phyloP scores from a whole-genome alignment of 2,113 vertebrate species.

The Bagarius yarrelli region DNA sequence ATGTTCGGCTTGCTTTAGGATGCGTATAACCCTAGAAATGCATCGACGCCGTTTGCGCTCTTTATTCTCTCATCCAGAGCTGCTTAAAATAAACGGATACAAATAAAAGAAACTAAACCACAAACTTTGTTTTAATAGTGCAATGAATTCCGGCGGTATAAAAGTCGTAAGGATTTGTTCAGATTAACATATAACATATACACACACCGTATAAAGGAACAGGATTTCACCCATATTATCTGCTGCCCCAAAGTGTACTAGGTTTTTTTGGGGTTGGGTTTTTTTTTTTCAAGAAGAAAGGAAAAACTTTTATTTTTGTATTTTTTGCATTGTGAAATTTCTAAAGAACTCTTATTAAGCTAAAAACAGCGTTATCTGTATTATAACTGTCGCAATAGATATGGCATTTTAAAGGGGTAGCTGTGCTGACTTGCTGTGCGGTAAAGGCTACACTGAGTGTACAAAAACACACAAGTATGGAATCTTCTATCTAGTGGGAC shows the following conservation, averaged over 20 bases:
- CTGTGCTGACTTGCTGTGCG: not conserved
- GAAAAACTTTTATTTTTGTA: conserved; percentile 70
- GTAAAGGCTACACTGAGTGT: conserved; percentile 16
- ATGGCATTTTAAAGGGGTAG: not conserved
- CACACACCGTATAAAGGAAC: conserved; percentile 56
- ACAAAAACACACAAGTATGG: not conserved
- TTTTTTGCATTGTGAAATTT: conserved; percentile 56
- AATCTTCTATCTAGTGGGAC: not conserved
- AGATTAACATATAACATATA: conserved; percentile 44
- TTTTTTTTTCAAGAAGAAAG: too few relatives aligned
- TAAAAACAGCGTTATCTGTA: conserved; percentile 22
- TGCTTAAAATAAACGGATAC: too few relatives aligned
- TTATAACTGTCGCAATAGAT: conserved; percentile 2
- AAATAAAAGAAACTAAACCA: conserved; percentile 17
- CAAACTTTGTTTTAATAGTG: conserved; percentile 18
- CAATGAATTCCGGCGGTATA: too few relatives aligned
- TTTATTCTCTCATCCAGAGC: too few relatives aligned
- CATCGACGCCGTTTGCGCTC: conserved; percentile 52
- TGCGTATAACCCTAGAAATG: not conserved
- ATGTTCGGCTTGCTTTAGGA: conserved; percentile 55
- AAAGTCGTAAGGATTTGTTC: conserved; percentile 33
- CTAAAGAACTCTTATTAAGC: conserved; percentile 21
- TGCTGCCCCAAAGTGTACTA: conserved; percentile 41
- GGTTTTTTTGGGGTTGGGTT: too few relatives aligned
- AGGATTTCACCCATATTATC: conserved; percentile 60